Evolutionary conservation across 1,140 invertebrate species (phyloP).

Genomic region (Drosophila funebris): DNA sequence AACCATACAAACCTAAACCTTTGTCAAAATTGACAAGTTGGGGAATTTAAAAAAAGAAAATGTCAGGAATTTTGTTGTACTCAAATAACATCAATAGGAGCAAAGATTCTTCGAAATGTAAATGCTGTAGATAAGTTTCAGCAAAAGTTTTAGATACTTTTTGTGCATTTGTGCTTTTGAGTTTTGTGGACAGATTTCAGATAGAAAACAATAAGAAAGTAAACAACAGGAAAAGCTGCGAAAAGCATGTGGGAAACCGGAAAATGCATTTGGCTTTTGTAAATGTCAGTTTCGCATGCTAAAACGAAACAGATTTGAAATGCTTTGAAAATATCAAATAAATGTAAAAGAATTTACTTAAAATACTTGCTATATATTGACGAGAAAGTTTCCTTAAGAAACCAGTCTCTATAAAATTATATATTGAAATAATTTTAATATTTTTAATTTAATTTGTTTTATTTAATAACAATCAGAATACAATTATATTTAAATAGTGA

Average conservation of each 20-base stretch:
- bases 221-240: not conserved
- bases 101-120: not conserved
- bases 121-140: conserved; percentile 7
- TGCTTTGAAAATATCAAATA: not conserved
- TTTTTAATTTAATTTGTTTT: no score
- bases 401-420: no score
- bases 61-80: not conserved
- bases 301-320: not conserved
- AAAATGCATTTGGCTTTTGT: not conserved
- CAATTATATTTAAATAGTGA: no score
- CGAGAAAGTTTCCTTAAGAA: no score
- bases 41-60: not conserved
- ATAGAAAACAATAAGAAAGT: not conserved
- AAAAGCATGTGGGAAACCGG: not conserved
- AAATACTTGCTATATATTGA: no score
- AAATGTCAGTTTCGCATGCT: not conserved
- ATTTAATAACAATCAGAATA: no score
- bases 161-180: conserved; percentile 24
- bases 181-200: conserved; percentile 2
- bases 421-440: no score
- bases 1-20: not conserved
- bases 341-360: not conserved
- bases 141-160: conserved; percentile 10
- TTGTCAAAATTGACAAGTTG: not conserved
- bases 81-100: not conserved